Conservation (phyloP, 2,888 invertebrate species). For the Drosophila fulvimacula region DNA sequence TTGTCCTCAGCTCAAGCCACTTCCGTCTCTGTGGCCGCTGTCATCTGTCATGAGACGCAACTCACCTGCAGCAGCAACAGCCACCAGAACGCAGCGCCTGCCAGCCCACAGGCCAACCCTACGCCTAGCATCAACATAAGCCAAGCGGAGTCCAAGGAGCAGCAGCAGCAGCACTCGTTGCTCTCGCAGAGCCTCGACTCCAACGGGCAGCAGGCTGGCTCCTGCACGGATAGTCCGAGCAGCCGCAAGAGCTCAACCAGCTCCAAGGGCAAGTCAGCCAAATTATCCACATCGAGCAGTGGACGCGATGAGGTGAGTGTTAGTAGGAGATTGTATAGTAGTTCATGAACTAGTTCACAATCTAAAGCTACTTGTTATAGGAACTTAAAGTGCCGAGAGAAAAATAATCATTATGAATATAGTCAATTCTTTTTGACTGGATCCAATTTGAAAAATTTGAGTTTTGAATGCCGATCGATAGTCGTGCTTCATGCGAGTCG, state of each 20-base stretch:
- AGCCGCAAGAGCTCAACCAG: conserved; percentile 82
- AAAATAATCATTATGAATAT: too few species aligned
- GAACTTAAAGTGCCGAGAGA: too few species aligned
- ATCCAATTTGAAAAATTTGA: too few species aligned
- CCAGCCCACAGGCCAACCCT: conserved; percentile 18
- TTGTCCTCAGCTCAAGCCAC: conserved; percentile 38
- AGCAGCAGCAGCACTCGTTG: conserved; percentile 11
- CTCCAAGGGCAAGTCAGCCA: conserved; percentile 61
- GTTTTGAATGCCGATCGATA: too few species aligned
- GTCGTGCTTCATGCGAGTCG: too few species aligned
- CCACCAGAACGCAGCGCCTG: conserved; percentile 20
- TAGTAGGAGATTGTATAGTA: not conserved
- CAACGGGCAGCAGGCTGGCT: conserved; percentile 56
- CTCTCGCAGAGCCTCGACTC: conserved; percentile 59
- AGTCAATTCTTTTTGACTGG: too few species aligned
- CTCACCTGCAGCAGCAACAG: conserved; percentile 17
- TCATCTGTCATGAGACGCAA: conserved; percentile 30
- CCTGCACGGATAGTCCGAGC: conserved; percentile 83
- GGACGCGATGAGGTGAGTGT: conserved; percentile 71
- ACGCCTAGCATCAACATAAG: conserved; percentile 64
- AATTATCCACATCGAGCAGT: conserved; percentile 68
- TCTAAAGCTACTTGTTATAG: too few species aligned
- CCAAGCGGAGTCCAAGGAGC: conserved; percentile 40
- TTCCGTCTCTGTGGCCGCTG: conserved; percentile 26
- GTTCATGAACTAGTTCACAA: not conserved